These are phyloP conservation scores for Pollenia griseotomentosa DNA, from an alignment of 2,888 invertebrate genomes.

Conservation along the genomic window DNA sequence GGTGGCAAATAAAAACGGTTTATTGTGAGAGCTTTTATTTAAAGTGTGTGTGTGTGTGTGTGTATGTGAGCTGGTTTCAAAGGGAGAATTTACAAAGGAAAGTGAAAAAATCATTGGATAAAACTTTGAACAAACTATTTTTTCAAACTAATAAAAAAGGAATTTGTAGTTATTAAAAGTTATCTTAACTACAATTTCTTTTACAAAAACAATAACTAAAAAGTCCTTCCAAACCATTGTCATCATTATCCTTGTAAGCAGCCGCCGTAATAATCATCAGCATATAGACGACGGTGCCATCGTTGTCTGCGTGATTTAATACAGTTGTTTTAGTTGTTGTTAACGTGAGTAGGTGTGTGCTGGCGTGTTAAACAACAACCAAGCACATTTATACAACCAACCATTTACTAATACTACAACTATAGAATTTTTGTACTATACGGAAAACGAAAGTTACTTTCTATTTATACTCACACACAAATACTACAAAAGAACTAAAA, in stretches of 20 bases:
- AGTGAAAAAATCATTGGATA: slow-evolving; percentile 77
- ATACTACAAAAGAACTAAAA: slow-evolving; percentile 10
- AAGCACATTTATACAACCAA: background rate
- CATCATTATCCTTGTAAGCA: background rate
- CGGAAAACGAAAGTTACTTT: slow-evolving; percentile 74
- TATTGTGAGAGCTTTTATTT: slow-evolving; percentile 5
- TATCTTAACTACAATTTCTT: background rate
- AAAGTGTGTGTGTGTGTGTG: background rate
- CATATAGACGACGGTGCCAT: slow-evolving; percentile 59
- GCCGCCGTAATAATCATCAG: slow-evolving; percentile 57
- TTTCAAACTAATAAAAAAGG: slow-evolving; percentile 43
- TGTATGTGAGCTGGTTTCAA: background rate
- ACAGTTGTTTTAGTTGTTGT: slow-evolving; percentile 26
- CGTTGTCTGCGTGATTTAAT: slow-evolving; percentile 46
- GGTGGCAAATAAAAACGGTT: slow-evolving; percentile 34
- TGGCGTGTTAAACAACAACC: slow-evolving; percentile 1
- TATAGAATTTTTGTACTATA: slow-evolving; percentile 56
- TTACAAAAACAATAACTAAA: slow-evolving; percentile 20
- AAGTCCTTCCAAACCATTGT: slow-evolving; percentile 9
- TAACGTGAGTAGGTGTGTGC: slow-evolving; percentile 20
- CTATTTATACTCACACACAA: slow-evolving; percentile 29
- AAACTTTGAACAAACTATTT: slow-evolving; percentile 46
- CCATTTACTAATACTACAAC: slow-evolving; percentile 46
- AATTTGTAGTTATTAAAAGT: slow-evolving; percentile 19
- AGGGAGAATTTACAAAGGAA: slow-evolving; percentile 55